Conservation (phyloP, 2,888 invertebrate species). For the Patella caerulea region DNA sequence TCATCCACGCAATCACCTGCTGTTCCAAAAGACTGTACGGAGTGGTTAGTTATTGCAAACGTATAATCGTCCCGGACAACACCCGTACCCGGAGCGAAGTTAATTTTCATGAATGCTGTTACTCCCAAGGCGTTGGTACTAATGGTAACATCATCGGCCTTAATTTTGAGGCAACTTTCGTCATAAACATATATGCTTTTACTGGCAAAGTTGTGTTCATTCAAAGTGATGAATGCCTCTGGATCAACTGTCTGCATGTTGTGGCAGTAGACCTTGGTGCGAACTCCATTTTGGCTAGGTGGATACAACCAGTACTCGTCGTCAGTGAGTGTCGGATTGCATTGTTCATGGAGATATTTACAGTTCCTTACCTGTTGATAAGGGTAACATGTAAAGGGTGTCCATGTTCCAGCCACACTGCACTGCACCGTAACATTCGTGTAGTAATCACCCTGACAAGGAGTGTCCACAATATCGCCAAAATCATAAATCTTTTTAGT, state of each 20-base stretch:
- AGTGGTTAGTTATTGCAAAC: not conserved
- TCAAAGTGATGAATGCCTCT: not conserved
- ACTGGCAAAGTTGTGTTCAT: not conserved
- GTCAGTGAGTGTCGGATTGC: not conserved
- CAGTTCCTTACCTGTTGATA: not conserved
- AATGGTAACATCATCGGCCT: not conserved
- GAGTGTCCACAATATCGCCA: not conserved
- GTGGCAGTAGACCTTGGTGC: not conserved
- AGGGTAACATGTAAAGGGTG: not conserved
- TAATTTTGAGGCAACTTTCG: not conserved
- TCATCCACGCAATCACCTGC: not conserved
- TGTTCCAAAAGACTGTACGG: not conserved
- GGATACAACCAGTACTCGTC: constrained; percentile 1
- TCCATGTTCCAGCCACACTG: not conserved
- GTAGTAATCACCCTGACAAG: not conserved
- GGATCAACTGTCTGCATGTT: not conserved
- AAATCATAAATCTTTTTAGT: not conserved
- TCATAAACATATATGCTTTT: not conserved
- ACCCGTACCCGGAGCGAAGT: not conserved
- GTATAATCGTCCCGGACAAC: not conserved
- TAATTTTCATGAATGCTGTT: not conserved
- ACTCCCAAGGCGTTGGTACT: not conserved
- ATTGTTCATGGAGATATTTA: not conserved
- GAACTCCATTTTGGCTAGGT: not conserved
- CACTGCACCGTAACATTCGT: not conserved